Evolutionary conservation across 2,888 invertebrate genomes (phyloP), one percentile per base, ranked within the genome.

Genomic region (Meiosimyza platycephala): DNA sequence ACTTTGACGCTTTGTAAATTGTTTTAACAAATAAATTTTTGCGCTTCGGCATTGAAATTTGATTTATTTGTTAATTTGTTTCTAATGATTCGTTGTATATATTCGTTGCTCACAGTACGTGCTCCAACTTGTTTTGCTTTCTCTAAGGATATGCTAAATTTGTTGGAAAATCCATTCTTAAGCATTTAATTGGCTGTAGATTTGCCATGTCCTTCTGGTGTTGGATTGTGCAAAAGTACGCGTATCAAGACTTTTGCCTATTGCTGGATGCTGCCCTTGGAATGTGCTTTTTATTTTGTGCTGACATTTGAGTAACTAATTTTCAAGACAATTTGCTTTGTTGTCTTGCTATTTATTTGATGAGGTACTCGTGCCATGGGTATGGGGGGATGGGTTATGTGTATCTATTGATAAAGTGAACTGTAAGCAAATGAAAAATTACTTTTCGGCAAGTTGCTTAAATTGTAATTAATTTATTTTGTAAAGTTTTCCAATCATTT

Each of bases 11-110:
- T 11, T 33, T 76, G 78, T 80, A 83, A 84, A 85, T 85, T 84
- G 84, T 84, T 85, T 84, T 82, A 79, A 81, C 81, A 84, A 85
- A 84, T 81, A 81, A 80, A 82, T 80, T 80, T 62, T 83, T 75
- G 51, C 18, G 50, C 69, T 51, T 83, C 81, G 80, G 85, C 84
- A 86, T 85, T 85, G 85, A 85, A 86, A 85, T 86, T 85, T 85
- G 85, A 85, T 85, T 85, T 85, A 85, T 85, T 85, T 85, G 86
- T 84, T 86, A 85, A 85, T 86, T 85, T 86, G 85, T 85, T 85
- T 85, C 84, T 84, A 84, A 84, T 84, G 84, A 85, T 84, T 83
- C 12, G 52, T n/a, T 22, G 47, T 18, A 57, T 18, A 40, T 50
- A 52, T 48, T 50, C n/a, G n/a, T 9, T 9, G 22, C 1, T 18